Percentiles rank a stretch among this genome's conserved stretches.
Conservation (phyloP, 2,113 vertebrate genomes). For the Phylloscopus trochiloides region DNA sequence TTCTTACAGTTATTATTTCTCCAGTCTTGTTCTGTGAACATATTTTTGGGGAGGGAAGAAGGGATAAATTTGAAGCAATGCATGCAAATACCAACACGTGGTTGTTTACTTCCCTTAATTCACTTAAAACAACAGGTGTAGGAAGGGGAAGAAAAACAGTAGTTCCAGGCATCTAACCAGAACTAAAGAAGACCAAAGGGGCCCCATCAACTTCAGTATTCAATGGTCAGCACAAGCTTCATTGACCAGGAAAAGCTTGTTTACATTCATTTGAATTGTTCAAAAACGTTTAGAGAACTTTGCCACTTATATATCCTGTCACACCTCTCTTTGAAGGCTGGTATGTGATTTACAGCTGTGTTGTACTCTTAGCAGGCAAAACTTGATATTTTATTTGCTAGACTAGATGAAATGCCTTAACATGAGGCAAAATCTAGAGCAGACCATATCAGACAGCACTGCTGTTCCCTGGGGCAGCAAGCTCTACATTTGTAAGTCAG, state of each 20-base stretch:
- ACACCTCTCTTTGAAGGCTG: background rate
- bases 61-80: background rate
- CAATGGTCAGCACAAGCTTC: background rate
- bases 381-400: background rate
- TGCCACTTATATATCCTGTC: background rate
- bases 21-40: background rate
- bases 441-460: fast-evolving
- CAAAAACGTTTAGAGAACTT: background rate
- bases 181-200: background rate
- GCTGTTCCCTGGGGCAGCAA: background rate
- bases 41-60: background rate
- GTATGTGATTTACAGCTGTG: background rate
- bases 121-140: background rate
- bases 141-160: background rate
- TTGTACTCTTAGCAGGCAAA: background rate
- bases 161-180: background rate
- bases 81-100: background rate
- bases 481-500: fast-evolving
- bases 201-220: background rate
- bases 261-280: background rate
- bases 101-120: background rate
- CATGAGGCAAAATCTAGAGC: background rate
- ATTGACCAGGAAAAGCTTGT: background rate
- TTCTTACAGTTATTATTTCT: background rate
- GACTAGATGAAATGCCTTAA: background rate